Conservation (phyloP, 2,888 invertebrate species). For the Troilus luridus region DNA sequence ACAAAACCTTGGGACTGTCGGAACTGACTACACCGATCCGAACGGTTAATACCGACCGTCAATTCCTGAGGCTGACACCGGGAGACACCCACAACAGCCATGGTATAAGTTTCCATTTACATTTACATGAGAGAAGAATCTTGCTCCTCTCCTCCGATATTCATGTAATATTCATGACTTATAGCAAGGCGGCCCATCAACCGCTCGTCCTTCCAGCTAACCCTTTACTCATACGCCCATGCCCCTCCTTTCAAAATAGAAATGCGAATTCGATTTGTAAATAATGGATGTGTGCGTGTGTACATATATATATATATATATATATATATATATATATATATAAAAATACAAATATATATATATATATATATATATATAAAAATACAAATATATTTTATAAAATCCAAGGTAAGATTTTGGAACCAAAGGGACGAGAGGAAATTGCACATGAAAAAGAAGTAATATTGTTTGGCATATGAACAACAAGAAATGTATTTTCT, state of each 20-base stretch:
- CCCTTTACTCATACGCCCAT: slow-evolving; percentile 5
- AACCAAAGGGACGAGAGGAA: too few species aligned
- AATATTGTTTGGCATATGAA: too few species aligned
- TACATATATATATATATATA: background rate
- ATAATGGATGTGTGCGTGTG: background rate
- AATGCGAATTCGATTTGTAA: background rate
- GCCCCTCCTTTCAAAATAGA: slow-evolving; percentile 3
- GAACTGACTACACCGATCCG: background rate
- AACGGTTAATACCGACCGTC: background rate
- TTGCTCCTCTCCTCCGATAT: slow-evolving; percentile 61
- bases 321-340: too few species aligned
- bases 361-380: background rate
- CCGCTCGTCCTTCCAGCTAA: slow-evolving; percentile 32
- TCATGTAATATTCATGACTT: slow-evolving; percentile 63
- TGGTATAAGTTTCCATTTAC: slow-evolving; percentile 63
- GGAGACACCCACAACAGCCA: slow-evolving; percentile 21
- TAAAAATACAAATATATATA: too few species aligned
- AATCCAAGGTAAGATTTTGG: too few species aligned
- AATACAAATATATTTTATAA: too few species aligned
- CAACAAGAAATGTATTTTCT: too few species aligned
- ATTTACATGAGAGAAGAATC: slow-evolving; percentile 64
- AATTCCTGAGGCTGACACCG: background rate
- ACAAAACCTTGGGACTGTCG: background rate
- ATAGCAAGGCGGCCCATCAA: slow-evolving; percentile 25
- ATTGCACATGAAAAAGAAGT: too few species aligned